Evolutionary conservation across 1,140 invertebrate species (phyloP).

Genomic region (Chlorops oryzae): DNA sequence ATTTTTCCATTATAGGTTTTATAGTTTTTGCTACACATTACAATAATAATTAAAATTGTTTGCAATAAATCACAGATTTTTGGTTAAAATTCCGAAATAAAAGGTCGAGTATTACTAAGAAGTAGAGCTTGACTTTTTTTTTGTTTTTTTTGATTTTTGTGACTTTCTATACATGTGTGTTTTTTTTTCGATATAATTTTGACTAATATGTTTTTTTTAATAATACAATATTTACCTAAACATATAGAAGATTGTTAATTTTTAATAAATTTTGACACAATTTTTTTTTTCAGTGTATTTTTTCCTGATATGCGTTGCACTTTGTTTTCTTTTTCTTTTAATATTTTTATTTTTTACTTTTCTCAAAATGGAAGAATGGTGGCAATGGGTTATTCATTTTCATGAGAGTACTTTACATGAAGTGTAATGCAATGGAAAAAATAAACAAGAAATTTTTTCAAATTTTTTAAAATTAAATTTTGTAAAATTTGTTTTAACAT

Average conservation of each 20-base stretch:
- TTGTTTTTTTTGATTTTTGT: slow-evolving; percentile 15
- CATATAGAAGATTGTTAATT: slow-evolving; percentile 10
- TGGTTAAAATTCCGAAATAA: slow-evolving; percentile 42
- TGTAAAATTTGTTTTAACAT: slow-evolving; percentile 12
- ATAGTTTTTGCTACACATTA: slow-evolving; percentile 1
- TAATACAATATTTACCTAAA: slow-evolving; percentile 45
- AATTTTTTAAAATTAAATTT: too few species aligned
- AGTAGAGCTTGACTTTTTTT: slow-evolving; percentile 38
- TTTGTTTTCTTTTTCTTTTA: slow-evolving; percentile 16
- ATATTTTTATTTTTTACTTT: slow-evolving; percentile 11
- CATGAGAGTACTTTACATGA: too few species aligned
- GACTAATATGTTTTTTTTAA: slow-evolving; percentile 30
- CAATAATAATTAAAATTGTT: slow-evolving; percentile 40
- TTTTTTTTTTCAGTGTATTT: slow-evolving; percentile 16
- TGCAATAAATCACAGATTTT: slow-evolving; percentile 48
- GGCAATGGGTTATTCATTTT: too few species aligned
- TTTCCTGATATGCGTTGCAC: slow-evolving; percentile 43
- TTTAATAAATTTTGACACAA: slow-evolving; percentile 1
- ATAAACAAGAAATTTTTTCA: too few species aligned
- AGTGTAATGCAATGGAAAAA: too few species aligned
- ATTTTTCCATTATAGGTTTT: not conserved
- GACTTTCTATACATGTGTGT: slow-evolving; percentile 14
- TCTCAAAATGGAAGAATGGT: too few species aligned
- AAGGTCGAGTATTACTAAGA: slow-evolving; percentile 33
- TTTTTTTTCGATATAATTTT: slow-evolving; percentile 33